Evolutionary conservation across 2,888 invertebrate species (phyloP).

Genomic region (Cheilosia soror): DNA sequence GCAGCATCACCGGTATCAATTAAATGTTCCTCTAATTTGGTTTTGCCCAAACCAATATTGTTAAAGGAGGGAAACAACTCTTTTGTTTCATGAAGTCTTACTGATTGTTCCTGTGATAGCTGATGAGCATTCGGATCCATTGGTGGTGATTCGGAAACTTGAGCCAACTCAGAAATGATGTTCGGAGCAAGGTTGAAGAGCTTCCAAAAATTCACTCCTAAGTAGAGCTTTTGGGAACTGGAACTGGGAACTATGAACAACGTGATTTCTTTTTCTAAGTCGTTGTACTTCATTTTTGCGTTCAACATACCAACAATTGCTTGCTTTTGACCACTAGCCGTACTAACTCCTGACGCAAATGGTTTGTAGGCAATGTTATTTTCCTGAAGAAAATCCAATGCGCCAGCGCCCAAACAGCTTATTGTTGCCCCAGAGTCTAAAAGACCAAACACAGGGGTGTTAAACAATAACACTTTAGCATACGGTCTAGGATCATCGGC

Average conservation of each 20-base stretch:
- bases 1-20: too few species aligned
- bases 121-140: slow-evolving; percentile 6
- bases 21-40: too few species aligned
- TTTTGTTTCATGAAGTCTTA: neutral
- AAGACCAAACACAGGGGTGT: neutral
- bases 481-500: neutral
- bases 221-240: neutral
- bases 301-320: neutral
- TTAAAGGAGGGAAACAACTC: neutral
- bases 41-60: too few species aligned
- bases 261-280: neutral
- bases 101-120: slow-evolving; percentile 1
- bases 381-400: neutral
- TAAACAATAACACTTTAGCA: neutral
- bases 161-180: neutral
- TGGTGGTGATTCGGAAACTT: neutral
- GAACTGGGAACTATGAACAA: neutral
- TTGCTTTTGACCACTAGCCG: slow-evolving; percentile 7
- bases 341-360: neutral
- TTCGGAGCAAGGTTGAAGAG: neutral
- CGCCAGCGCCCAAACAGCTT: neutral
- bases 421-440: neutral
- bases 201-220: neutral
- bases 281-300: neutral
- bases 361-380: neutral